Conservation (phyloP, 2,113 vertebrate species). For the Asarcornis scutulata region DNA sequence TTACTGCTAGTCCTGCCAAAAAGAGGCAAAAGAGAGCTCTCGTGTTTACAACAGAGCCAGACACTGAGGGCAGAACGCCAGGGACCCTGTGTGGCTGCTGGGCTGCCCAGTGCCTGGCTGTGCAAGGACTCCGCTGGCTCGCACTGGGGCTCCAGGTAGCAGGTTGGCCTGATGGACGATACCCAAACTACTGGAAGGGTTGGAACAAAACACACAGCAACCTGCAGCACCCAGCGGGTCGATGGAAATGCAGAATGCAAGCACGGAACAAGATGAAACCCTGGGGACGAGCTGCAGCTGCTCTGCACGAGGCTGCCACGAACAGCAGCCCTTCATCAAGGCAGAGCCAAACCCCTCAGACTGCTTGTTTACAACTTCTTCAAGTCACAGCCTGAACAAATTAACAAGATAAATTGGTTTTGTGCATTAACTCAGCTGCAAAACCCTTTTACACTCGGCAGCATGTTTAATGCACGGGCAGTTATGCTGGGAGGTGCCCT, state of each 20-base stretch:
- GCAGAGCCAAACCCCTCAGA: not conserved
- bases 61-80: not conserved
- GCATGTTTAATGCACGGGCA: not conserved
- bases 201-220: not conserved
- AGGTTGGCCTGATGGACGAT: not conserved
- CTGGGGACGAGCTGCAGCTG: not conserved
- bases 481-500: rapidly evolving
- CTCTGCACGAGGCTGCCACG: not conserved
- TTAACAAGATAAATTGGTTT: not conserved
- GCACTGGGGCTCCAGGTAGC: not conserved
- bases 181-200: not conserved
- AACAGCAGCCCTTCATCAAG: not conserved
- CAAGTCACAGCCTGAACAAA: not conserved
- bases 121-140: not conserved
- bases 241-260: not conserved
- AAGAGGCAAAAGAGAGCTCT: not conserved
- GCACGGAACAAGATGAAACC: not conserved
- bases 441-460: not conserved
- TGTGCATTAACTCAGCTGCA: not conserved
- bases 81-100: not conserved
- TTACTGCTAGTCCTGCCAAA: not conserved
- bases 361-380: not conserved
- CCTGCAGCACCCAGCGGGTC: rapidly evolving
- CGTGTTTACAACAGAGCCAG: not conserved
- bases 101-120: not conserved